Evolutionary conservation across 2,888 invertebrate genomes (phyloP).

Genomic region (Pseudanteris insignis): DNA sequence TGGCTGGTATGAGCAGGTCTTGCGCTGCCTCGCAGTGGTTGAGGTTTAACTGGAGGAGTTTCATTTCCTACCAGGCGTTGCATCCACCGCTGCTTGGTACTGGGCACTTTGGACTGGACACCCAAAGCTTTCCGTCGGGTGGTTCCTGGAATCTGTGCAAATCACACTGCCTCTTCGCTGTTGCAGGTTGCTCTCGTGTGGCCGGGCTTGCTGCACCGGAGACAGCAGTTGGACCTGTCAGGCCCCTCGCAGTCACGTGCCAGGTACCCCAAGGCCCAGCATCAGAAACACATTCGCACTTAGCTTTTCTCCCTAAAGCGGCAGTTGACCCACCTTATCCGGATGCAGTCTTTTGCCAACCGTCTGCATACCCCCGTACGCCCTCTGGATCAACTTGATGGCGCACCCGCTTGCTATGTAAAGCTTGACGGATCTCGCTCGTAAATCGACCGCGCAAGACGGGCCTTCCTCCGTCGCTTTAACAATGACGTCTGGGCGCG

Average conservation of each 20-base stretch:
- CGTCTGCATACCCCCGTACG: slow-evolving; percentile 9
- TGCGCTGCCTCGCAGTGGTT: slow-evolving; percentile 40
- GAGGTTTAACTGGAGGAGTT: slow-evolving; percentile 31
- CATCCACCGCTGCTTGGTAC: slow-evolving; percentile 3
- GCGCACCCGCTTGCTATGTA: no score
- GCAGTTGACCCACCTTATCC: slow-evolving; percentile 14
- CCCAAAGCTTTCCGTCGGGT: background rate
- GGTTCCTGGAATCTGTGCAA: slow-evolving; percentile 5
- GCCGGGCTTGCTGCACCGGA: slow-evolving; percentile 8
- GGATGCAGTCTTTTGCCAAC: slow-evolving; percentile 5
- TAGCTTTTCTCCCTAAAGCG: background rate
- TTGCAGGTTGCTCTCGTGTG: slow-evolving; percentile 3
- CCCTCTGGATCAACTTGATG: slow-evolving; percentile 8
- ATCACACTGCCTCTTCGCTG: slow-evolving; percentile 8
- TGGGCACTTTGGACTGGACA: no score
- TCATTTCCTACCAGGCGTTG: slow-evolving; percentile 19
- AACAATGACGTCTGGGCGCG: no score
- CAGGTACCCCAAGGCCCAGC: slow-evolving; percentile 11
- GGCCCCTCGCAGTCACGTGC: slow-evolving; percentile 1
- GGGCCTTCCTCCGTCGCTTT: background rate
- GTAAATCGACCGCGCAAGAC: background rate
- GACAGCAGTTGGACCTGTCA: slow-evolving; percentile 17
- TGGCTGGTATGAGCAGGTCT: slow-evolving; percentile 36
- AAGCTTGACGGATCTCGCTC: no score
- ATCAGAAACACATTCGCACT: background rate